phyloP scores from a whole-genome alignment of 2,113 vertebrate genomes.

The Hippoglossus stenolepis region DNA sequence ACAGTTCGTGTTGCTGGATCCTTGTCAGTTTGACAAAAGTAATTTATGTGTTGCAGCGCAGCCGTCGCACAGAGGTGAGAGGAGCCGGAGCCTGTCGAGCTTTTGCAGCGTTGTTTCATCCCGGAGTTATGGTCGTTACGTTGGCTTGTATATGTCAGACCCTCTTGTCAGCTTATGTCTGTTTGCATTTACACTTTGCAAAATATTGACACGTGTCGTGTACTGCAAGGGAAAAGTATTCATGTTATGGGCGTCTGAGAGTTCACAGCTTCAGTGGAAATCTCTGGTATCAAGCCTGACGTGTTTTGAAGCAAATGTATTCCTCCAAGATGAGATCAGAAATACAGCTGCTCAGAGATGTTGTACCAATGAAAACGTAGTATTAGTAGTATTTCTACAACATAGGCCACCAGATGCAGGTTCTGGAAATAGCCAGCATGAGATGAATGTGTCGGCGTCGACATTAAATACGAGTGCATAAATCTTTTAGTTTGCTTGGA shows the following conservation, averaged over 20 bases:
- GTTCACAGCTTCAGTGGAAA: no score
- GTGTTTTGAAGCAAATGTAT: not conserved
- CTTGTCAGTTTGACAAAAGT: constrained; percentile 21
- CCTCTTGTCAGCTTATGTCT: not conserved
- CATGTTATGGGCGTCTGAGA: not conserved
- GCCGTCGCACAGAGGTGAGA: not conserved
- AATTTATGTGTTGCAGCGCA: not conserved
- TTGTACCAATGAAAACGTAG: no score
- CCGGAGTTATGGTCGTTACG: not conserved
- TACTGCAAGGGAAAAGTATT: not conserved
- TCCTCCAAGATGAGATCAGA: not conserved
- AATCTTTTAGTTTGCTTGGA: no score
- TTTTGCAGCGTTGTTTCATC: constrained; percentile 5
- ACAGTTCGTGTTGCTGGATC: not conserved
- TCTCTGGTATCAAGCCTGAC: no score
- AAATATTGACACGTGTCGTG: not conserved
- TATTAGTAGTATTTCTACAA: not conserved
- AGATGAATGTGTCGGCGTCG: no score
- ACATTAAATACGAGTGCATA: no score
- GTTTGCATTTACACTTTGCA: not conserved
- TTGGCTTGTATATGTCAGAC: not conserved
- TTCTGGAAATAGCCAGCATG: no score
- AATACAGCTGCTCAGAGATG: not conserved
- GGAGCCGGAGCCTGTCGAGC: not conserved
- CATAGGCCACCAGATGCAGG: no score